Base-by-base conservation (phyloP, 37 sponge, comb jelly and placozoan species). In the Aphrocallistes beatrix region DNA sequence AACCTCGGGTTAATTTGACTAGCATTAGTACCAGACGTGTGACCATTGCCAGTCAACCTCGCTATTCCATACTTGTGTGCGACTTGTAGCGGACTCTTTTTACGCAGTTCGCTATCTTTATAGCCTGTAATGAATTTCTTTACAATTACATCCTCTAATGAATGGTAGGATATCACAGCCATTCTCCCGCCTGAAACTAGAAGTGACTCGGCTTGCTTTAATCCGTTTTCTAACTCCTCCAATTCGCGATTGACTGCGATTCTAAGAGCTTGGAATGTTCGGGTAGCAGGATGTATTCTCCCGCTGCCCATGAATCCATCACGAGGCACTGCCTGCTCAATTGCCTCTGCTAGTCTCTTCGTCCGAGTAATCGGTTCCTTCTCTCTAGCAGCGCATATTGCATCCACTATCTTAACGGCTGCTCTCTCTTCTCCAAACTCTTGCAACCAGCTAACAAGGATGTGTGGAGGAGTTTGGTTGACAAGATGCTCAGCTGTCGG, bases 261-360 rank as follows among this genome's bases (percentile, higher is more conserved):
- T 40, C 88, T 87, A 21, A 87, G 75, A 28, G 88, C 88, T 39
- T 87, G 88, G 81, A 87, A 87, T n/a, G 84, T 84, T 85, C 88
- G n/a, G 6, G 88, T 87, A 30, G 88, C 88, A 36, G 88, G 88
- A 23, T 87, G 88, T 25, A 87, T 39, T 28, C 38, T 6, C 0
- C 84, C 39, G 81, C 48, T 51, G 17, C 51, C 38, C 36, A 40
- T 51, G 51, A 84, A 51, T 39, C 84, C 83, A 84, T 32, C 84
- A 0, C 37, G 32, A 47, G 42, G 38, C 8, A 86, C 82, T 37
- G 86, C 82, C 36, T 51, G 9, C 39, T 84, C 38, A n/a, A 87
- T 81, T 38, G 84, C 38, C 8, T 25, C 16, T 39, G 84, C 88
- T 19, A 87, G 81, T 21, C 84, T 51, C 16, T 0, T 1, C 16